A percentile compares a stretch with the other conserved stretches of the same genome.
Conservation (phyloP, 2,113 vertebrate species). For the Carassius auratus region DNA sequence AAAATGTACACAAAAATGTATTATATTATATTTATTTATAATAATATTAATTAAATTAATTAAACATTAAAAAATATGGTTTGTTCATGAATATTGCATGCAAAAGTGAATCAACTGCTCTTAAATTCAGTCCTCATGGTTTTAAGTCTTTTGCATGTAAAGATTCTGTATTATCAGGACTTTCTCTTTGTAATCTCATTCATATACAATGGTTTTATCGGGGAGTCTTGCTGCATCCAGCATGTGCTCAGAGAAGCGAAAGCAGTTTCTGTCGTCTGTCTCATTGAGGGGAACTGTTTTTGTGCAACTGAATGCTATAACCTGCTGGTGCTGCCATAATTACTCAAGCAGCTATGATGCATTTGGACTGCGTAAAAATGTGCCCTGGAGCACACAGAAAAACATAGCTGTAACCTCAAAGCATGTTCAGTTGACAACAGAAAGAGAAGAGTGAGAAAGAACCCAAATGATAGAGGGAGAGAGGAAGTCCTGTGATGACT, state of each 20-base stretch:
- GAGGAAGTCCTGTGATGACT: slow-evolving; percentile 67
- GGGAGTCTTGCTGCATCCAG: not conserved
- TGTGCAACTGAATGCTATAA: slow-evolving; percentile 16
- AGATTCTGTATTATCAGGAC: not conserved
- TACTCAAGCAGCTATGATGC: slow-evolving; percentile 18
- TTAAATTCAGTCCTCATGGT: not conserved
- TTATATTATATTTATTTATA: not conserved
- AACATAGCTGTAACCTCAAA: slow-evolving; percentile 39
- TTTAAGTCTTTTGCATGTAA: not conserved
- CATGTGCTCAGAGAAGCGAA: not conserved
- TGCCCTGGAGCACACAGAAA: not conserved
- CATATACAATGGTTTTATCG: not conserved
- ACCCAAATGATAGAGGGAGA: slow-evolving; percentile 14
- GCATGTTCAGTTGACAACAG: slow-evolving; percentile 40
- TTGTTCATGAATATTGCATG: not conserved
- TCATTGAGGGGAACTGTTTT: not conserved
- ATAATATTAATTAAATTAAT: not conserved
- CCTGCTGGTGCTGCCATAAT: slow-evolving; percentile 32
- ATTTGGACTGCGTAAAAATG: slow-evolving; percentile 41
- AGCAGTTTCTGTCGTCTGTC: not conserved
- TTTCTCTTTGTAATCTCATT: not conserved
- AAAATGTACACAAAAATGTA: not conserved
- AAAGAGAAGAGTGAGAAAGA: slow-evolving; percentile 50
- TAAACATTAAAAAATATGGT: no score
- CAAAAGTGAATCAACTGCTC: not conserved